Conservation (phyloP, 2,888 invertebrate genomes). For the Apeira syringaria region DNA sequence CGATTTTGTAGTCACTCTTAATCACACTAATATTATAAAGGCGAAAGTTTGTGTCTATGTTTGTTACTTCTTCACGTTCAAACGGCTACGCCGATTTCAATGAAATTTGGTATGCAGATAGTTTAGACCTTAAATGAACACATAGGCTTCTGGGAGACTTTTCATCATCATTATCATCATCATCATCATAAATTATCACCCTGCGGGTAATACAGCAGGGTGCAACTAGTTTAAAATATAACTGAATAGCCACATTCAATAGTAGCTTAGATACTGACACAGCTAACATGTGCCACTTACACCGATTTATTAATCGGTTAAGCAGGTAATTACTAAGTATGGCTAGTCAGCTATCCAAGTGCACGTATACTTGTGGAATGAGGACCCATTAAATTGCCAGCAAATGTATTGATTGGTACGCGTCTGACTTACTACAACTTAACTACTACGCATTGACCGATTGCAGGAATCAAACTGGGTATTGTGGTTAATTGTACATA, state of each 20-base stretch:
- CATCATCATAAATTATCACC: too few relatives aligned
- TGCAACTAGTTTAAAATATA: neutral
- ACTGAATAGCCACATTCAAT: too few relatives aligned
- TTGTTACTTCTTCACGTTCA: too few relatives aligned
- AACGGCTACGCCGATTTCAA: too few relatives aligned
- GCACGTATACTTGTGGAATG: conserved; percentile 27
- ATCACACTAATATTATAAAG: too few relatives aligned
- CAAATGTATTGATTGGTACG: conserved; percentile 21
- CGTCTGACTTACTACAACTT: neutral
- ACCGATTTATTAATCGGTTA: conserved; percentile 15
- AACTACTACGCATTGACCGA: neutral
- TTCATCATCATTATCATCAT: too few relatives aligned
- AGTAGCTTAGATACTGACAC: neutral
- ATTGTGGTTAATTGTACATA: neutral
- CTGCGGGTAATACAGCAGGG: too few relatives aligned
- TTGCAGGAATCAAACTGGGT: neutral
- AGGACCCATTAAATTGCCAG: conserved; percentile 28
- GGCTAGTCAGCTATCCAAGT: conserved; percentile 30
- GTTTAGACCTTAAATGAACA: too few relatives aligned
- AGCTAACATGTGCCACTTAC: neutral
- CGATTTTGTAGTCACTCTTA: too few relatives aligned
- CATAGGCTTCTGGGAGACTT: too few relatives aligned
- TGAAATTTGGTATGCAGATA: too few relatives aligned
- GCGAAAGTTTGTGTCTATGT: too few relatives aligned
- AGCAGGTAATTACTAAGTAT: conserved; percentile 18